Base-by-base conservation (phyloP, 2,113 vertebrate genomes). In the Neogobius melanostomus region DNA sequence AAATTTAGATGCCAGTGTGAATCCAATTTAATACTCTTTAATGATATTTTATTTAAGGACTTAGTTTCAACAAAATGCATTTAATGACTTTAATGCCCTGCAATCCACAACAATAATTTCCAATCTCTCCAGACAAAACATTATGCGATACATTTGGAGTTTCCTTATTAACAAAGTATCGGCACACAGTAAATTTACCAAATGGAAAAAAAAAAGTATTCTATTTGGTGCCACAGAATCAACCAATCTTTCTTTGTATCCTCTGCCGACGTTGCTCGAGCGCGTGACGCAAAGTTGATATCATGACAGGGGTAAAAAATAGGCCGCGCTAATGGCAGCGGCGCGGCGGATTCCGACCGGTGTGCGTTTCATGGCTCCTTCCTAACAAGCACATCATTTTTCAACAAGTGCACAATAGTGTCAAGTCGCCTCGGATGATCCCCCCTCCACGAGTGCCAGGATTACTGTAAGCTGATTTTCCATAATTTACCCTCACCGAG, bases 401-500 rank as follows among this genome's bases (percentile, higher is more conserved):
- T 87, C 80, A 86, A 80, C 15, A 84, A 79, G 82, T 86, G 80
- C 82, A 91, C 87, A 90, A 88, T 87, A 77, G 85, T 86, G 83
- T 90, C 84, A 87, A 85, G 80, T 84, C 76, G 51, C 82, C 64
- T 44, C 83, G 84, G 89, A 89, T 88, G 90, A 90, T 88, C 82
- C 81, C 72, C 66, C 79, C 70, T 85, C 85, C 84, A 82, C 78
- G 83, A 88, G 76, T 63, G 77, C 80, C 56, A 64, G 88, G 89
- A 89, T 89, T 89, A 90, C 85, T 84, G 72, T 88, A 90, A 90
- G 82, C 79, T 87, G 88, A 90, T 91, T 91, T 88, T 88, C 83
- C 84, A 89, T 88, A 89, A 92, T 90, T 91, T 90, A 90, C 83
- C 86, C 82, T 87, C 80, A 85, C 81, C 51, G 53, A 90, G 82